Percentiles rank a stretch among this genome's conserved stretches.
These are phyloP conservation scores for Gibbula magus DNA, from an alignment of 2,888 invertebrate genomes.

Conservation along the genomic window DNA sequence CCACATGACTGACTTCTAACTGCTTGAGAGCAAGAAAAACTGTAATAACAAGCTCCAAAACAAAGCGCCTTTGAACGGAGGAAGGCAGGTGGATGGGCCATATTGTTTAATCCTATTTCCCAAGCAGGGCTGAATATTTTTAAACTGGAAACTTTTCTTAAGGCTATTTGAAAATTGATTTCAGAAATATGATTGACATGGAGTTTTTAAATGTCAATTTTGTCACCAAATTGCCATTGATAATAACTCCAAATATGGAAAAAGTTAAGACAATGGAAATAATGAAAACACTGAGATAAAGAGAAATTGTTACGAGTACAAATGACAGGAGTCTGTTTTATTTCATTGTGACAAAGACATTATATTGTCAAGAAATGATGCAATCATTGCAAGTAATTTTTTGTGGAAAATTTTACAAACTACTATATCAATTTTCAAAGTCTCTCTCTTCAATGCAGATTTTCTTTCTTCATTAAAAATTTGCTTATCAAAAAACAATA, in stretches of 20 bases:
- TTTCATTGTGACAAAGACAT: too few species aligned
- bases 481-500: too few species aligned
- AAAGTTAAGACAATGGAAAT: not conserved
- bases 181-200: not conserved
- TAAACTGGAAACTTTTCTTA: not conserved
- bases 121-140: constrained; percentile 2
- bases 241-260: not conserved
- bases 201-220: constrained; percentile 14
- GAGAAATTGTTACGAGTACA: too few species aligned
- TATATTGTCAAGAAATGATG: too few species aligned
- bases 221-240: not conserved
- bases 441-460: too few species aligned
- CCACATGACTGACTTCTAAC: too few species aligned
- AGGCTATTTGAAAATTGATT: constrained; percentile 18
- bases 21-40: not conserved
- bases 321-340: too few species aligned
- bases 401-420: too few species aligned
- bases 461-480: too few species aligned
- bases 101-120: not conserved
- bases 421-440: too few species aligned
- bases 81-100: not conserved
- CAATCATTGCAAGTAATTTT: too few species aligned
- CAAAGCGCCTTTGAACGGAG: not conserved
- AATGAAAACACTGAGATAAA: too few species aligned
- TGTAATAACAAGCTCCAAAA: not conserved